A percentile compares a stretch with the other conserved stretches of the same genome.
Conservation (phyloP, 2,113 vertebrate genomes). For the Origma solitaria region DNA sequence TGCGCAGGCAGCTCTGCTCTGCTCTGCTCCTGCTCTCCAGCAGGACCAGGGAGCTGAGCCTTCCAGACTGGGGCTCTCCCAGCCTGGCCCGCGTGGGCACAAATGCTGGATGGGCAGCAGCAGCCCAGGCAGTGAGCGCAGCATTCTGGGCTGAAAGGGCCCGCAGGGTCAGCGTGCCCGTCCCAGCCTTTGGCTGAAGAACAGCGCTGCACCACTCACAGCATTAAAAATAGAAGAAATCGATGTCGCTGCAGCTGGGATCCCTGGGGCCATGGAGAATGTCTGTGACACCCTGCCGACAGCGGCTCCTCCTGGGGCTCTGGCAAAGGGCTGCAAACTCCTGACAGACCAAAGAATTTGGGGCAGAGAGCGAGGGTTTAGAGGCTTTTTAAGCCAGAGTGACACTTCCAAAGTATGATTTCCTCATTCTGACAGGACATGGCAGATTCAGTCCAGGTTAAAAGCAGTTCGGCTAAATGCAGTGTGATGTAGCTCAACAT, state of each 20-base stretch:
- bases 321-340: not conserved
- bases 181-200: not conserved
- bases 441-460: not conserved
- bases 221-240: not conserved
- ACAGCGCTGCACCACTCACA: not conserved
- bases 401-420: not conserved
- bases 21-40: not conserved
- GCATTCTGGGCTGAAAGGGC: not conserved
- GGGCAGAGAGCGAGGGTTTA: not conserved
- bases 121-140: not conserved
- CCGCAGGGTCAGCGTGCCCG: not conserved
- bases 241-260: rapidly evolving
- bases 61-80: not conserved
- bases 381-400: not conserved
- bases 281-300: not conserved
- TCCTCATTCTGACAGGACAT: not conserved
- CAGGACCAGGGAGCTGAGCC: rapidly evolving
- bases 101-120: not conserved
- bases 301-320: not conserved
- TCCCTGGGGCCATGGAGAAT: not conserved
- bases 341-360: not conserved
- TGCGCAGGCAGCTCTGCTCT: not conserved
- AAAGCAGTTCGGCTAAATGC: not conserved
- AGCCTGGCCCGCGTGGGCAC: not conserved
- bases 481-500: not conserved